Conservation (phyloP, 2,797 vertebrate genomes). For the Pseudocheirus occidentalis region DNA sequence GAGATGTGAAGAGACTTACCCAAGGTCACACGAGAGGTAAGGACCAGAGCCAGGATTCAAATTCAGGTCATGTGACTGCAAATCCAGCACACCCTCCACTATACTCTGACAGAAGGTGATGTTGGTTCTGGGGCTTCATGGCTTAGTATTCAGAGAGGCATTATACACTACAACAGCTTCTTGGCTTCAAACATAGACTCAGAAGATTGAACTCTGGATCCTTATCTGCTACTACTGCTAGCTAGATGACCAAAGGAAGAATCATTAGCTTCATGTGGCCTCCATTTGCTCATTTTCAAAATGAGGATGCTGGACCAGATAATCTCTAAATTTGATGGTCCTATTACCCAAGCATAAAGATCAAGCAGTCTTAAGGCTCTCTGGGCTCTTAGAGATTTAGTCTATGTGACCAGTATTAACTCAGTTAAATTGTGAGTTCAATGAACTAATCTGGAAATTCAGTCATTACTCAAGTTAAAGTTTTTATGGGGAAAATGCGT, state of each 20-base stretch:
- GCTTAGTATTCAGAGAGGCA: neutral
- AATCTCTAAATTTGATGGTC: neutral
- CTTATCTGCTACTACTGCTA: neutral
- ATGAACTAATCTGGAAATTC: neutral
- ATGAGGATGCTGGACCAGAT: neutral
- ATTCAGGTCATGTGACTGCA: neutral
- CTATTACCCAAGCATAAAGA: neutral
- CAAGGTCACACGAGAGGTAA: neutral
- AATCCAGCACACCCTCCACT: neutral
- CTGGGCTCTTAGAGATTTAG: neutral
- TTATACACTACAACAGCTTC: neutral
- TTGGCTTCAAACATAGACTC: neutral
- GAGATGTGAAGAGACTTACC: neutral
- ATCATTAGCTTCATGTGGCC: neutral
- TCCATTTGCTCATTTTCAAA: neutral
- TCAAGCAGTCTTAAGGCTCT: neutral
- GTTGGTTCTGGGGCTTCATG: neutral
- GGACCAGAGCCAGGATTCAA: neutral
- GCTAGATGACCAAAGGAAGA: neutral
- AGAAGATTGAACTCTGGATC: neutral
- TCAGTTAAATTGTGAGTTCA: neutral
- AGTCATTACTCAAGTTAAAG: neutral
- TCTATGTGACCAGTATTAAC: neutral
- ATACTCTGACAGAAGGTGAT: neutral
- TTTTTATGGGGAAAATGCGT: neutral